Base-by-base conservation (phyloP, 2,888 invertebrate species). In the Drosophila differens region DNA sequence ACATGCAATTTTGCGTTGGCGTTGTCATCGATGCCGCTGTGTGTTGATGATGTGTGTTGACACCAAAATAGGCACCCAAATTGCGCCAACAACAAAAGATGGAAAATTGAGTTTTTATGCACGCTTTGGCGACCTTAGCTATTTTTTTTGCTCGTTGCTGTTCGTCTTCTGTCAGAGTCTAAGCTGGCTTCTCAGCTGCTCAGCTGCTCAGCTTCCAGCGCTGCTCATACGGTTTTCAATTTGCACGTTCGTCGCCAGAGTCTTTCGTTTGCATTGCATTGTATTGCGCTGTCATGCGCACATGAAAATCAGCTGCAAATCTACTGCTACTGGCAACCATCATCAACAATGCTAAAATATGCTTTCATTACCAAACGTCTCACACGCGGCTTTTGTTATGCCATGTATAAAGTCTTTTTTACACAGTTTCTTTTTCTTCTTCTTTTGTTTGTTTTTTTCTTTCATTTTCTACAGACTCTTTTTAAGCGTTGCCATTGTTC, bases 221-320 rank as follows among this genome's bases (percentile, higher is more conserved):
- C 60, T 39, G 39, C 55, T 30, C 30, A 64, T 63, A 55, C 63
- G 44, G 47, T 68, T 67, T 65, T 35, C 51, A 41, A 16, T 25
- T 61, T 83, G 84, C 89, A 89, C 86, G 85, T 85, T 86, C 79
- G 86, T 86, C 81, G 82, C 86, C 86, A 75, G 75, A 81, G 89
- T 86, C 86, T 86, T 85, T 86, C 81, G 81, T 30, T 77, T 47
- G 47, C 47, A 47, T 74, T 83, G 83, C 83, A 88, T 85, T 88
- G 85, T 85, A 85, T 85, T 85, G 85, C 89, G 85, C 79, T 85
- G 86, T 88, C 88, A 85, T 85, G 89, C 74, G 74, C 89, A 82
- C 62, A 83, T 83, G 85, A 85, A 82, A 85, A 83, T 86, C 83
- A 85, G 74, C 85, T 75, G 55, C 79, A 41, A 44, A 44, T 58